These are phyloP conservation scores for Pristionchus maxplancki DNA, from an alignment of 2,888 invertebrate genomes.

Conservation along the genomic window DNA sequence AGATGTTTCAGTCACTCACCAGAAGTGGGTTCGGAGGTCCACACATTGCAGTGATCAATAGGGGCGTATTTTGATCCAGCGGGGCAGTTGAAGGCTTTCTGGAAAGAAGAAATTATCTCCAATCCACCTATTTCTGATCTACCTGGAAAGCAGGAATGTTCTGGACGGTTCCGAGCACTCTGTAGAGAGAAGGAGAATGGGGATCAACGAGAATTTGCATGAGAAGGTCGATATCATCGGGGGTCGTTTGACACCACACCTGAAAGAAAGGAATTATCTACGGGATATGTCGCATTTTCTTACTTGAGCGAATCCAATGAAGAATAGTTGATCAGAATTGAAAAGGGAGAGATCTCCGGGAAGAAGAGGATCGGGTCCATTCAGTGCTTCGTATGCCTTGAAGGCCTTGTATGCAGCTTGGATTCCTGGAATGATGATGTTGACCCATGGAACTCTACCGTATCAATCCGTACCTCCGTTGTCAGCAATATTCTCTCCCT, in stretches of 20 bases:
- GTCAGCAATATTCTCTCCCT: conserved; percentile 82
- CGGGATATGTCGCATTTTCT: not conserved
- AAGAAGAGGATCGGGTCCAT: conserved; percentile 70
- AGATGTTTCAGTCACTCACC: not conserved
- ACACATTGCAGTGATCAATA: conserved; percentile 70
- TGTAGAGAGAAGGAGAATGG: conserved; percentile 71
- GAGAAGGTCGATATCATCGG: conserved; percentile 56
- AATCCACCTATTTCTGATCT: no score
- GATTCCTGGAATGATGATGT: conserved; percentile 75
- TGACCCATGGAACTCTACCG: not conserved
- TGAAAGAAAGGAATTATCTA: not conserved
- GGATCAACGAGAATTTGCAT: conserved; percentile 69
- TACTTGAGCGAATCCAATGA: conserved; percentile 71
- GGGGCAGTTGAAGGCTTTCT: conserved; percentile 73
- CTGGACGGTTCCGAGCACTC: conserved; percentile 70
- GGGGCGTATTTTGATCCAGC: conserved; percentile 67
- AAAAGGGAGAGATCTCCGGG: conserved; percentile 67
- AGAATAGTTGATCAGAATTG: conserved; percentile 75
- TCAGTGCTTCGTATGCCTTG: conserved; percentile 63
- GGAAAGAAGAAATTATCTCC: not conserved
- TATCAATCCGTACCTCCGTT: conserved; percentile 78
- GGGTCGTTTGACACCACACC: conserved; percentile 71
- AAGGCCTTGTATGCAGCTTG: conserved; percentile 71
- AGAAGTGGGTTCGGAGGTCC: conserved; percentile 62
- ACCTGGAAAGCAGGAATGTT: conserved; percentile 75